These are phyloP conservation scores for Drosophila quadrilineata DNA, from an alignment of 1,140 invertebrate species.

Conservation along the genomic window DNA sequence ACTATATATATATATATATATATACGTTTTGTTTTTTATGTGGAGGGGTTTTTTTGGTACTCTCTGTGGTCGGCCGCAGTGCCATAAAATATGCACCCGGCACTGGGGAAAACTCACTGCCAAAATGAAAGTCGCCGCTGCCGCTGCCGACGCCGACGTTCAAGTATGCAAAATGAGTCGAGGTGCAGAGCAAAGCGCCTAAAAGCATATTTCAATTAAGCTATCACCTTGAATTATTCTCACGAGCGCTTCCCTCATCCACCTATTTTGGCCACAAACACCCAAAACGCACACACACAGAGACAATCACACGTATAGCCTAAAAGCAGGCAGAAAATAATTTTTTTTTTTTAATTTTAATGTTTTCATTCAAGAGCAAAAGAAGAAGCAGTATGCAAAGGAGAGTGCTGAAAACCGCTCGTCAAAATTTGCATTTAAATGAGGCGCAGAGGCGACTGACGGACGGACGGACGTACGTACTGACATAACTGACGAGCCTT, in stretches of 20 bases:
- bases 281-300: slow-evolving; percentile 10
- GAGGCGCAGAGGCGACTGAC: slow-evolving; percentile 73
- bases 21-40: slow-evolving; percentile 28
- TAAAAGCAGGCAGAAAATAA: slow-evolving; percentile 50
- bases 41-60: background rate
- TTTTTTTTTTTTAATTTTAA: slow-evolving; percentile 76
- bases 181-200: slow-evolving; percentile 63
- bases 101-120: slow-evolving; percentile 47
- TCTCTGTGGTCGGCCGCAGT: slow-evolving; percentile 61
- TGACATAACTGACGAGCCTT: slow-evolving; percentile 10
- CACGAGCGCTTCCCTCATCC: slow-evolving; percentile 57
- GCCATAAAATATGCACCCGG: slow-evolving; percentile 74
- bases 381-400: slow-evolving; percentile 33
- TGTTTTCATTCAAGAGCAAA: slow-evolving; percentile 68
- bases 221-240: slow-evolving; percentile 81
- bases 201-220: slow-evolving; percentile 81
- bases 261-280: slow-evolving; percentile 17
- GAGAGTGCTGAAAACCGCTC: slow-evolving; percentile 72
- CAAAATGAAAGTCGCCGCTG: slow-evolving; percentile 48
- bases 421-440: slow-evolving; percentile 80
- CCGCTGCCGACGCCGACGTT: background rate
- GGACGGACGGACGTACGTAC: slow-evolving; percentile 44
- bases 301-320: slow-evolving; percentile 27
- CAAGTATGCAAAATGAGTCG: slow-evolving; percentile 64
- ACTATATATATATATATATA: too few species aligned